Evolutionary conservation across 1,140 invertebrate species (phyloP).

Genomic region (Macrocentrus cingulum): DNA sequence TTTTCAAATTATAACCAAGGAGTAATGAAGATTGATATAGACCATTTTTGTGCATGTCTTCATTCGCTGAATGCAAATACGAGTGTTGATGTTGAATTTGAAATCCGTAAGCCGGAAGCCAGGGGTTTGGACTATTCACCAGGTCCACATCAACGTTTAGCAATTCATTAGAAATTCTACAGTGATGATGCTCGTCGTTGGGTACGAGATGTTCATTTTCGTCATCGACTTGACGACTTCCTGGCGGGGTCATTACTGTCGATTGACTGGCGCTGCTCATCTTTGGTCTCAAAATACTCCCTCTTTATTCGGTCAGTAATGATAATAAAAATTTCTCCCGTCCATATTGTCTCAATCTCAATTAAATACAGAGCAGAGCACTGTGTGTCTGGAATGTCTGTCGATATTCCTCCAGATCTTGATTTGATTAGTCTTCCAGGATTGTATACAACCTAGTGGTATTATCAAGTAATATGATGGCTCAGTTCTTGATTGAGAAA

Average conservation of each 20-base stretch:
- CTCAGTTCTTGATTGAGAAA: too few species aligned
- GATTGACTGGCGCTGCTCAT: not conserved
- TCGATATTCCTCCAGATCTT: too few species aligned
- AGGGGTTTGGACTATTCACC: slow-evolving; percentile 54
- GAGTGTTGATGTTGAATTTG: slow-evolving; percentile 52
- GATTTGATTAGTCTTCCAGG: too few species aligned
- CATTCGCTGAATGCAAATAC: slow-evolving; percentile 48
- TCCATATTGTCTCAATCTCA: too few species aligned
- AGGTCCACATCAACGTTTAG: slow-evolving; percentile 39
- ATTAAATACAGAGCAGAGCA: too few species aligned
- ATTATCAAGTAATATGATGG: too few species aligned
- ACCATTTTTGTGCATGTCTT: slow-evolving; percentile 57
- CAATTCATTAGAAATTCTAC: slow-evolving; percentile 7
- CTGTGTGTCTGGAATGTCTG: too few species aligned
- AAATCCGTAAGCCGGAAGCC: slow-evolving; percentile 58
- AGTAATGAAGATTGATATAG: too few species aligned
- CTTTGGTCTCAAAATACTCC: not conserved
- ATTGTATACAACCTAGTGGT: too few species aligned
- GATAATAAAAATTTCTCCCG: too few species aligned
- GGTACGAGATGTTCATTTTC: slow-evolving; percentile 6
- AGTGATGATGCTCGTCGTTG: not conserved
- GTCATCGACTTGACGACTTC: slow-evolving; percentile 2
- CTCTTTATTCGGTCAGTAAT: too few species aligned
- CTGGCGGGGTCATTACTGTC: slow-evolving; percentile 9
- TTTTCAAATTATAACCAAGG: too few species aligned